Conservation (phyloP, 2,888 invertebrate genomes). For the Aradus depressus region DNA sequence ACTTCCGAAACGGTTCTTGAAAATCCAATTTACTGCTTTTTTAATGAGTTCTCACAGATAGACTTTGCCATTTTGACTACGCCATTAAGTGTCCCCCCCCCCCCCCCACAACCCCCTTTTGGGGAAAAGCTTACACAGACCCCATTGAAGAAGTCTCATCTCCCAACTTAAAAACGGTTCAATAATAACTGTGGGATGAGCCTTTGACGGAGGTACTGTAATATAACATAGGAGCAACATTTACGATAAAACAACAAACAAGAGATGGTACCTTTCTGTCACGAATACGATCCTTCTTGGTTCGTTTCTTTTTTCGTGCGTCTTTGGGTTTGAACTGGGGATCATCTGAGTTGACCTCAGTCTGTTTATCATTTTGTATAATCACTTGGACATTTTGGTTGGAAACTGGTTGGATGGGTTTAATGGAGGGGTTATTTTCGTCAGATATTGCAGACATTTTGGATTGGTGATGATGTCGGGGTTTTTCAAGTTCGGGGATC, state of each 20-base stretch:
- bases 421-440: background rate
- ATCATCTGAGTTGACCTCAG: background rate
- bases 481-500: conserved; percentile 15
- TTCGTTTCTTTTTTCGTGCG: conserved; percentile 18
- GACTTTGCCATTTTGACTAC: no score
- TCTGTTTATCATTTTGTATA: conserved; percentile 10
- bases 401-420: background rate
- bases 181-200: no score
- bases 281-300: conserved; percentile 20
- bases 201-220: conserved; percentile 19
- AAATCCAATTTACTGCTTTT: no score
- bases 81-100: no score
- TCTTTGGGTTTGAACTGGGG: conserved; percentile 14
- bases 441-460: no score
- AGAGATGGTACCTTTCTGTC: conserved; percentile 12
- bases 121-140: no score
- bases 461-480: no score
- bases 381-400: background rate
- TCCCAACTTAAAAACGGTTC: no score
- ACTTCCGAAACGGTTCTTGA: no score
- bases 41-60: no score
- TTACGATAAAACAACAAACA: conserved; percentile 12
- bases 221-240: conserved; percentile 23
- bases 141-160: no score
- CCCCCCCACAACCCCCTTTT: no score